Conservation (phyloP, 2,113 vertebrate species). For the Leucopsar rothschildi region DNA sequence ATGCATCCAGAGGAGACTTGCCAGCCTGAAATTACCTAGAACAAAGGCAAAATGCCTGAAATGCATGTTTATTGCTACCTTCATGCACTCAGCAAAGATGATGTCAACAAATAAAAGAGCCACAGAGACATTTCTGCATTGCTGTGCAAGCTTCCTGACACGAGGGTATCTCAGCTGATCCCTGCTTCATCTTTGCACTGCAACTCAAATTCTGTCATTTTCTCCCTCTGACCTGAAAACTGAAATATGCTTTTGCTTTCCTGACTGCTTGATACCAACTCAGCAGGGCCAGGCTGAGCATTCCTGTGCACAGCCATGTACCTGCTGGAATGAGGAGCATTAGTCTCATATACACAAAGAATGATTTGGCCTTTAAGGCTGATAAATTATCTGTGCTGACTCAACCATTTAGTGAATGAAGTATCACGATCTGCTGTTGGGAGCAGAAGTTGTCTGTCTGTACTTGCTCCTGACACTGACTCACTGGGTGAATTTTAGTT, state of each 20-base stretch:
- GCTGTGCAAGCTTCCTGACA: background rate
- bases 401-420: background rate
- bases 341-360: background rate
- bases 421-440: background rate
- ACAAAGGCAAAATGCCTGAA: slow-evolving; percentile 62
- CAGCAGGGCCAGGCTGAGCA: background rate
- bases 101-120: background rate
- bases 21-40: slow-evolving; percentile 68
- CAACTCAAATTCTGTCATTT: background rate
- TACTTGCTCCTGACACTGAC: slow-evolving; percentile 5
- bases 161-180: background rate
- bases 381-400: background rate
- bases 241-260: background rate
- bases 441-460: slow-evolving; percentile 14
- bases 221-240: background rate
- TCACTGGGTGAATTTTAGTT: slow-evolving; percentile 11
- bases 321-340: background rate
- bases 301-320: background rate
- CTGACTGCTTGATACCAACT: background rate
- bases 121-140: background rate
- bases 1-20: slow-evolving; percentile 35
- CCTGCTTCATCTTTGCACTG: background rate
- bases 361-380: background rate
- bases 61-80: background rate
- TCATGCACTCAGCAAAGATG: background rate